Percentiles rank a stretch among this genome's conserved stretches.
Conservation (phyloP, 2,888 invertebrate genomes). For the Tiliacea citrago region DNA sequence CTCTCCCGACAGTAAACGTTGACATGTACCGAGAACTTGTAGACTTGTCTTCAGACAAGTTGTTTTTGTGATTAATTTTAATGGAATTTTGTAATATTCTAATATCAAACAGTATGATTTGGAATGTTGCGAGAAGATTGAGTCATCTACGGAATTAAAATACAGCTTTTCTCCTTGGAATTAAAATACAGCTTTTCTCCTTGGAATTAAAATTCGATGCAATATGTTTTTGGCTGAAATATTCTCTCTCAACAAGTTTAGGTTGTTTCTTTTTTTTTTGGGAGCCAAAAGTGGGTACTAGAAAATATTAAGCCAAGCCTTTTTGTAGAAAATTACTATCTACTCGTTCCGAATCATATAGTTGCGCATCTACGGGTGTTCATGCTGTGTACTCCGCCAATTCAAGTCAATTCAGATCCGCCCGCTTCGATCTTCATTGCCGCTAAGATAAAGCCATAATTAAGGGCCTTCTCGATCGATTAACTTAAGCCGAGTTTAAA, state of each 20-base stretch:
- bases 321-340: neutral
- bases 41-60: slow-evolving; percentile 10
- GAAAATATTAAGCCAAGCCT: neutral
- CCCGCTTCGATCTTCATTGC: slow-evolving; percentile 85
- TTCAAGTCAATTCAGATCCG: slow-evolving; percentile 83
- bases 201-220: neutral
- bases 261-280: neutral
- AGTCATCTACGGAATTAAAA: neutral
- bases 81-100: neutral
- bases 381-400: slow-evolving; percentile 74
- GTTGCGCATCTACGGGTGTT: neutral
- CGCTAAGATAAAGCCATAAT: slow-evolving; percentile 89
- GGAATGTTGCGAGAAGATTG: neutral
- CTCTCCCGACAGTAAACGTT: slow-evolving; percentile 64
- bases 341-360: neutral
- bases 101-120: neutral
- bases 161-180: neutral
- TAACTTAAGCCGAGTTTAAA: slow-evolving; percentile 90
- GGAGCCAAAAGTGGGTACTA: neutral
- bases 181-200: neutral
- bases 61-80: too few species aligned
- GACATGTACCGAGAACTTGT: slow-evolving; percentile 22
- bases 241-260: neutral
- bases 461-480: slow-evolving; percentile 90
- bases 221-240: neutral